Conservation (phyloP, 2,797 vertebrate species). For the Xenopus petersii region DNA sequence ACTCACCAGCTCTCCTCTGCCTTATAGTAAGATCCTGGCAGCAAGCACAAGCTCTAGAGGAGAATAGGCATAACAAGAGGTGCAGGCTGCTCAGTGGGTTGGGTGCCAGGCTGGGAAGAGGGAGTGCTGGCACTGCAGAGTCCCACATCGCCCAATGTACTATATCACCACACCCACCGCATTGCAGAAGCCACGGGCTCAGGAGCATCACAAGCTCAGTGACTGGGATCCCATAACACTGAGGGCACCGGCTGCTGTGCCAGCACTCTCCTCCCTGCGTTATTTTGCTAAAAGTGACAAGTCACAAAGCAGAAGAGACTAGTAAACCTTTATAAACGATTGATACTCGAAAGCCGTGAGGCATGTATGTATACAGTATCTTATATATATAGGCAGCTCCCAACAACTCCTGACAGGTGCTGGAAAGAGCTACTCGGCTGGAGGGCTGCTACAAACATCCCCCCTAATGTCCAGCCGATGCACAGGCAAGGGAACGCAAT, state of each 20-base stretch:
- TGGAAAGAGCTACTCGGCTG: too few species aligned
- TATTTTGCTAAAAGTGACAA: too few species aligned
- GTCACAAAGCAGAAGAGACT: too few species aligned
- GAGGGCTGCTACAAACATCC: too few species aligned
- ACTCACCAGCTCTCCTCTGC: conserved; percentile 40
- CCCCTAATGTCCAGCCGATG: too few species aligned
- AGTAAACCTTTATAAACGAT: too few species aligned
- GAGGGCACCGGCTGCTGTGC: too few species aligned
- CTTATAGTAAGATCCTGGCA: conserved; percentile 1
- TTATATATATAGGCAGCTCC: too few species aligned
- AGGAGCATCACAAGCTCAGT: conserved; percentile 28
- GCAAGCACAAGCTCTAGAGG: not conserved
- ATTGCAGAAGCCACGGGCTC: conserved; percentile 83
- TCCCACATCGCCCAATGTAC: conserved; percentile 58
- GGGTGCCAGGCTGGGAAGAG: conserved; percentile 22
- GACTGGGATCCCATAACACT: not conserved
- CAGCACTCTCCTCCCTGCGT: too few species aligned
- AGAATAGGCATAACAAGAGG: not conserved
- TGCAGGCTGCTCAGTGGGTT: conserved; percentile 43
- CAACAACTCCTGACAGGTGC: too few species aligned
- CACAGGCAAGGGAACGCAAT: conserved; percentile 9
- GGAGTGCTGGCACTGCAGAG: conserved; percentile 57
- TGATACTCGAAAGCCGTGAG: too few species aligned
- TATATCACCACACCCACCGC: conserved; percentile 82
- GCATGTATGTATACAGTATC: too few species aligned